A percentile compares a stretch with the other conserved stretches of the same genome.
Evolutionary conservation across 2,797 vertebrate genomes (phyloP).

Genomic region (Malurus splendens): DNA sequence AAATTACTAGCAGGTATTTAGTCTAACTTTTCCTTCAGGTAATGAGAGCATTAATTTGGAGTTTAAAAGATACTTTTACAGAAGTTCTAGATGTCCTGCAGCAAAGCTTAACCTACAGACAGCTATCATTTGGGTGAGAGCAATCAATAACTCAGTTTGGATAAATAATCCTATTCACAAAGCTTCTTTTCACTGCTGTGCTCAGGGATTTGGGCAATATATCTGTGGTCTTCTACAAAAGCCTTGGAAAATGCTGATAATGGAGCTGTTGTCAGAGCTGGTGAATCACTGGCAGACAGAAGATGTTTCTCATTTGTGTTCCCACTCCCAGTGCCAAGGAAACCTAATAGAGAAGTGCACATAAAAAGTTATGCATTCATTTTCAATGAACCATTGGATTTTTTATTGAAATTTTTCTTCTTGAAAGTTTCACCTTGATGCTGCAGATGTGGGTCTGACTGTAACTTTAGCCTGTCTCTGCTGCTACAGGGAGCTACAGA

Average conservation of each 20-base stretch:
- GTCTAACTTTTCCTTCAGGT: neutral
- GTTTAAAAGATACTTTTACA: neutral
- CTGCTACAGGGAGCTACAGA: neutral
- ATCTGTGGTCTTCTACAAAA: neutral
- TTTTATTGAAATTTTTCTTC: neutral
- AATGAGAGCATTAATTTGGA: neutral
- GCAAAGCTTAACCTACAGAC: neutral
- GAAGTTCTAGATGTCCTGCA: neutral
- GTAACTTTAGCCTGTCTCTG: neutral
- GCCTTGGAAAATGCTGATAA: neutral
- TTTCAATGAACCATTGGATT: neutral
- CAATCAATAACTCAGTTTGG: neutral
- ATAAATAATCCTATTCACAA: neutral
- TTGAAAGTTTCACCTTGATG: neutral
- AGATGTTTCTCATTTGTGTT: neutral
- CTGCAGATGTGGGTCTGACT: neutral
- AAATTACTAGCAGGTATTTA: neutral
- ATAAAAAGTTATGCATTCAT: neutral
- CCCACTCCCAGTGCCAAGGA: neutral
- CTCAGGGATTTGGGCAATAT: neutral
- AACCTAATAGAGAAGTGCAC: neutral
- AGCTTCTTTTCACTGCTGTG: neutral
- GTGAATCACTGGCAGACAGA: neutral
- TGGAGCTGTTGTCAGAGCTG: neutral
- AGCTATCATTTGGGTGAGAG: accelerated